Base-by-base conservation (phyloP, 2,113 vertebrate genomes). In the Stigmatopora argus region DNA sequence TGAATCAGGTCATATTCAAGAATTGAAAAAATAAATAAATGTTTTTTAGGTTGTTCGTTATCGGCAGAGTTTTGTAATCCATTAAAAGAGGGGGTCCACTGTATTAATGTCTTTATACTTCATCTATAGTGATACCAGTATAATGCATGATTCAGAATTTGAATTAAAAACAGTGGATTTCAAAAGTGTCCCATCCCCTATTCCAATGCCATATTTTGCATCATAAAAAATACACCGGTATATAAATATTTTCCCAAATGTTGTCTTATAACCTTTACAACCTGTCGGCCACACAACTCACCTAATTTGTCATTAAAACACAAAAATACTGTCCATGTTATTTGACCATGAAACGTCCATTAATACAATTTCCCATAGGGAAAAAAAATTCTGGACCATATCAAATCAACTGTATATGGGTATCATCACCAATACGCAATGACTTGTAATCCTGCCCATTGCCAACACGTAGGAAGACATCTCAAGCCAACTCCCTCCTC, bases 401-500 rank as follows among this genome's bases (percentile, higher is more conserved):
- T 17, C 8, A 31, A 3, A 18, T 59, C 57, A n/a, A 45, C 59
- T 45, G n/a, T 44, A 13, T 14, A 12, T 59, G 17, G 19, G 18
- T n/a, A 14, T 7, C 5, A 44, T 19, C 53, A 34, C 31, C 8
- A 31, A 21, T 19, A 45, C 4, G 35, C 5, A 60, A 35, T 15
- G 38, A 10, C 5, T 44, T 44, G 5, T 41, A 60, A 14, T 60
- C 58, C n/a, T n/a, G n/a, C 10, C 38, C 58, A 61, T 65, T 83
- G 74, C 79, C 82, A 83, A 52, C 73, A 62, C 65, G 63, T 70
- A 71, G 77, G 78, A 79, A 73, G 71, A 59, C 57, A 41, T 35
- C 34, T 18, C 57, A 13, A 59, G 9, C 57, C 59, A 23, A 12
- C 19, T 21, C 38, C 38, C 41, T 61, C 59, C 58, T 46, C 5